Base-by-base conservation (phyloP, 2,888 invertebrate species). In the Cinara cedri region DNA sequence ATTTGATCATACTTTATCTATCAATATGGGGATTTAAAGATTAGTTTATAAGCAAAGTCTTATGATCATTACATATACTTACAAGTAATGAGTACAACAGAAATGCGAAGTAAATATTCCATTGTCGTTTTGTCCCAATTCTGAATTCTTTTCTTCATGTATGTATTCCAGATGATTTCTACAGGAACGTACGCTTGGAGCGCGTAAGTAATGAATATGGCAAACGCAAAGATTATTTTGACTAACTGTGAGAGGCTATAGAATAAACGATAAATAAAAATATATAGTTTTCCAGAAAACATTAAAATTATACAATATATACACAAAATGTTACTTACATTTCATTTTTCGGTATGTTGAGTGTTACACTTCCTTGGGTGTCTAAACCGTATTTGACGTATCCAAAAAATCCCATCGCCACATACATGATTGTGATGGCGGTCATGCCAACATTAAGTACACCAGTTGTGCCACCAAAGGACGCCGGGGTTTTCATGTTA, bases 161-260 rank as follows among this genome's bases (percentile, higher is more conserved):
- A 88, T 54, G 86, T 86, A 75, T 85, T 90, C 92, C 92, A 94
- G 26, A 95, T 87, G 72, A 96, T 93, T 82, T 91, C 90, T 82
- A 95, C 91, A 0, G 95, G 95, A 2, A 96, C 96, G 86, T 93
- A 96, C 83, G 94, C 93, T 87, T 96, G 95, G 3, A 97, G 88
- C 0, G 93, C 93, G 85, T 93, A 95, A 0, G 94, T 92, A 78
- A 95, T 89, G 84, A 92, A 93, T 82, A 96, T 92, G 2, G 92
- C 90, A 1, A 90, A 81, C 0, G 91, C 90, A 82, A 92, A 90
- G 83, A 90, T 87, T 1, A 90, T 83, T 83, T 89, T 90, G 1
- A 91, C 89, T 11, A 87, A 86, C 84, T 91, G 90, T 1, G 91
- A 90, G 85, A 91, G 88, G 80, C 92, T 92, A 84, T 19, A 83